Percentiles rank a stretch among this genome's conserved stretches.
Conservation (phyloP, 35 echinoderm and acorn worm genomes). For the Heliocidaris tuberculata region DNA sequence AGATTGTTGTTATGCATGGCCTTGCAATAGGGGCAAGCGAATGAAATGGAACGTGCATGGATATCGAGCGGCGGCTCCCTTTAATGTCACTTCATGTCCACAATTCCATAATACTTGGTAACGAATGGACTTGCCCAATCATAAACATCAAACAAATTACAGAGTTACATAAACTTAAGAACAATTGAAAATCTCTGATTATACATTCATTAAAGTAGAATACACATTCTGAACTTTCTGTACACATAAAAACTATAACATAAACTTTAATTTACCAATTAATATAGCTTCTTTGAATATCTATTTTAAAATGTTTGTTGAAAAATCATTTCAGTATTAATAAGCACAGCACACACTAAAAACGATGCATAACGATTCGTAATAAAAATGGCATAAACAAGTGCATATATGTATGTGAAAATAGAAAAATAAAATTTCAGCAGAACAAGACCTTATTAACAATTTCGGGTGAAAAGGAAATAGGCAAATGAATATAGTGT, state of each 20-base stretch:
- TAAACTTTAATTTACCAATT: background rate
- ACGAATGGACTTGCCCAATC: too few relatives aligned
- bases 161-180: background rate
- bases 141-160: background rate
- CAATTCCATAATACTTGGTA: too few relatives aligned
- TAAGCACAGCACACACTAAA: conserved; percentile 1
- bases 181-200: background rate
- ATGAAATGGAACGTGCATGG: too few relatives aligned
- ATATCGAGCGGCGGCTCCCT: too few relatives aligned
- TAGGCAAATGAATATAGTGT: background rate
- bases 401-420: background rate
- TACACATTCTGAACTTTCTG: background rate
- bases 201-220: background rate
- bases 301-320: background rate
- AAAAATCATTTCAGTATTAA: conserved; percentile 7
- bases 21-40: too few relatives aligned
- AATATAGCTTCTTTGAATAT: background rate
- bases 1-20: too few relatives aligned
- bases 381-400: background rate
- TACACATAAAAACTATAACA: background rate
- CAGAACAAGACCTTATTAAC: background rate
- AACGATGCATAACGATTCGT: background rate
- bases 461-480: background rate
- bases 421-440: conserved; percentile 7
- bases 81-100: too few relatives aligned